These are phyloP conservation scores for Oophaga pumilio DNA, from an alignment of 2,113 vertebrate genomes.

Conservation along the genomic window DNA sequence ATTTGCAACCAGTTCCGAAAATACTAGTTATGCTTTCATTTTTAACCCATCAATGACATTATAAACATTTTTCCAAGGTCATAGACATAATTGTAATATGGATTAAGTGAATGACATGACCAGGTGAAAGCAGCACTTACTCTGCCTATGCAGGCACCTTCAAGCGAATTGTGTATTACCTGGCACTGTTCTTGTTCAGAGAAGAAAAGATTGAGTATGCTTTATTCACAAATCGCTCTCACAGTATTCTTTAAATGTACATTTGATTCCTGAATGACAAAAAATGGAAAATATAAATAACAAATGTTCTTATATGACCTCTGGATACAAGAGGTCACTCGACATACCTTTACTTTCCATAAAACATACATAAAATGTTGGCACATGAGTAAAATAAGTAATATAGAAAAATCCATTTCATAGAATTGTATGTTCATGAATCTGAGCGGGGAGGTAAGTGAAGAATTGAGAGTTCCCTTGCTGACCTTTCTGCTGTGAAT, in stretches of 20 bases:
- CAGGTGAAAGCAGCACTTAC: neutral
- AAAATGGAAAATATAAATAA: neutral
- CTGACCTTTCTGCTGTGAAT: too few relatives aligned
- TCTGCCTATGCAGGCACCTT: neutral
- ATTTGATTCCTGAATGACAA: neutral
- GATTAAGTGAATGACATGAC: neutral
- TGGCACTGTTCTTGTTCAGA: neutral
- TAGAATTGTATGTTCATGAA: neutral
- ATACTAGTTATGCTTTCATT: neutral
- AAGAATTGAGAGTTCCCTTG: neutral
- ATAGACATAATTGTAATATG: neutral
- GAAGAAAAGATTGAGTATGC: neutral
- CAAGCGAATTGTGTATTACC: neutral
- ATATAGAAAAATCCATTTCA: neutral
- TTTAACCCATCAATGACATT: neutral
- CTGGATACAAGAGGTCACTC: neutral
- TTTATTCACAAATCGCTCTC: neutral
- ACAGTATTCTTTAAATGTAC: neutral
- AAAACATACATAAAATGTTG: neutral
- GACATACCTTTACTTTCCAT: neutral
- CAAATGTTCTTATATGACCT: conserved; percentile 2
- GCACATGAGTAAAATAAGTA: neutral
- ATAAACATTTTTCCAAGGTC: too few relatives aligned
- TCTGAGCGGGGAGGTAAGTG: neutral
- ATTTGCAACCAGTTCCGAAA: neutral